A percentile compares a stretch with the other conserved stretches of the same genome.
Evolutionary conservation across 2,113 vertebrate genomes (phyloP).

Genomic region (Phalacrocorax pelagicus): DNA sequence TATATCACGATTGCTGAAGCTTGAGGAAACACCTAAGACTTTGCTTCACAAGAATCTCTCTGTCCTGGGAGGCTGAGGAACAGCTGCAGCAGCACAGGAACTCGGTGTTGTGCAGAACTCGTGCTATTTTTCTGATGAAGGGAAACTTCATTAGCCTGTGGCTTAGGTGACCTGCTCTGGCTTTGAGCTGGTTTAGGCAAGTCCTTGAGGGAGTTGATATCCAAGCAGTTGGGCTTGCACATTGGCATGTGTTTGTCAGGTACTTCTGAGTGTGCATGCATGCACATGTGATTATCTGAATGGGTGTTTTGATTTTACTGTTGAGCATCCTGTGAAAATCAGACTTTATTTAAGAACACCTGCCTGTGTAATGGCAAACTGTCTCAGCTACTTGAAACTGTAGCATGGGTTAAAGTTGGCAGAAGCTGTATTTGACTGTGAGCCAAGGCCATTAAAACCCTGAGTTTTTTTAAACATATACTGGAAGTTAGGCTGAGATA

Average conservation of each 20-base stretch:
- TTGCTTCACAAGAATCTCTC: neutral
- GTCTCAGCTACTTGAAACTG: neutral
- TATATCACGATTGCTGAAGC: neutral
- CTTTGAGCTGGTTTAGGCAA: neutral
- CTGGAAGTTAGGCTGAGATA: neutral
- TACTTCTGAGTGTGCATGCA: neutral
- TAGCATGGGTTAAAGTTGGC: neutral
- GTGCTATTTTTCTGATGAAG: neutral
- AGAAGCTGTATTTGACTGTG: neutral
- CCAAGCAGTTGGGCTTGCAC: neutral
- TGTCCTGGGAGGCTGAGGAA: neutral
- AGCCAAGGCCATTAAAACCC: neutral
- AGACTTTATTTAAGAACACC: neutral
- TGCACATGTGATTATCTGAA: neutral
- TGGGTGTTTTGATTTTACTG: neutral
- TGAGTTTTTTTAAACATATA: neutral
- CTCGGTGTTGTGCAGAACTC: neutral
- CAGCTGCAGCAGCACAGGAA: neutral
- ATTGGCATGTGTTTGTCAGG: neutral
- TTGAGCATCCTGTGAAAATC: neutral
- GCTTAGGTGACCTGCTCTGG: neutral
- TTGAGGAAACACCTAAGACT: neutral
- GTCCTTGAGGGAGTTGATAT: neutral
- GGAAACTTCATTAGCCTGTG: neutral
- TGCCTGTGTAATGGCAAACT: neutral